Percentiles rank a stretch among this genome's conserved stretches.
Evolutionary conservation across 2,113 vertebrate genomes (phyloP).

Genomic region (Mola mola): DNA sequence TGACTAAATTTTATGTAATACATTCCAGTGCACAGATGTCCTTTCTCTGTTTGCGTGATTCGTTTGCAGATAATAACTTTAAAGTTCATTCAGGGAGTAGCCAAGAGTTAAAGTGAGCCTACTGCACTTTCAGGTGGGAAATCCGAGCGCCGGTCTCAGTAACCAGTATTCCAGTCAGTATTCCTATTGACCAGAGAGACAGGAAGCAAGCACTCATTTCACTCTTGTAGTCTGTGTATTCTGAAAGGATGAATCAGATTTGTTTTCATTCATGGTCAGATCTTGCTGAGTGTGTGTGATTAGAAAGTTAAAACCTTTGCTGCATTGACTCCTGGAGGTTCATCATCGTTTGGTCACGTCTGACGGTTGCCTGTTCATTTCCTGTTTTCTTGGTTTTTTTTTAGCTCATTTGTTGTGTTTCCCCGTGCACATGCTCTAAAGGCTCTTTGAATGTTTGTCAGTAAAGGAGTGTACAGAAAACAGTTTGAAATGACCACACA

Average conservation of each 20-base stretch:
- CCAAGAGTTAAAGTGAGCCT: not conserved
- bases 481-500: not conserved
- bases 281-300: constrained; percentile 7
- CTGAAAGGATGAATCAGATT: constrained; percentile 34
- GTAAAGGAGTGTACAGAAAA: not conserved
- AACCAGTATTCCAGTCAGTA: constrained; percentile 14
- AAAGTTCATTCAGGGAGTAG: not conserved
- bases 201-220: constrained; percentile 44
- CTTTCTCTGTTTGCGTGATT: not conserved
- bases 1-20: too few relatives aligned
- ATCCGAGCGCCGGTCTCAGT: not conserved
- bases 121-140: not conserved
- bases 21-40: not conserved
- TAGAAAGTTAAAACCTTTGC: constrained; percentile 5
- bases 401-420: too few relatives aligned
- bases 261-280: not conserved
- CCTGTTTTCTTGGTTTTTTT: constrained; percentile 50
- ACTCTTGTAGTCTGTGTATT: constrained; percentile 13
- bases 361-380: constrained; percentile 60
- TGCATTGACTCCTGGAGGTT: not conserved
- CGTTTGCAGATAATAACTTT: not conserved
- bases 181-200: not conserved
- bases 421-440: too few relatives aligned
- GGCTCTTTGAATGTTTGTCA: too few relatives aligned
- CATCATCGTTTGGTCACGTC: constrained; percentile 20